A percentile compares a stretch with the other conserved stretches of the same genome.
phyloP scores from a whole-genome alignment of 2,113 vertebrate genomes.

The Macaca fascicularis region T2T-MFA8v1.1 NC_088388.1:125015501-125016000 shows the following conservation, averaged over 20 bases:
- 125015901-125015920: not conserved
- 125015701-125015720: not conserved
- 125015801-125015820: not conserved
- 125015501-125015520: too few species aligned
- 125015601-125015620: not conserved
- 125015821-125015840: not conserved
- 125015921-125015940: not conserved
- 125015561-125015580: too few species aligned
- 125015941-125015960: fast-evolving
- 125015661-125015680: not conserved
- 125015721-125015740: not conserved
- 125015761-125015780: not conserved
- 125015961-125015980: fast-evolving
- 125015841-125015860: not conserved
- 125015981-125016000: slow-evolving; percentile 64
- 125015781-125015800: not conserved
- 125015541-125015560: not conserved
- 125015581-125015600: too few species aligned
- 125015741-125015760: fast-evolving
- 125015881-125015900: not conserved
- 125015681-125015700: not conserved
- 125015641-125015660: not conserved
- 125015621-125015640: not conserved
- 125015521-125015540: not conserved
- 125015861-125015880: not conserved